Evolutionary conservation across 2,113 vertebrate genomes (phyloP), one percentile per base, ranked within the genome.

Genomic region (Melanerpes formicivorus): DNA sequence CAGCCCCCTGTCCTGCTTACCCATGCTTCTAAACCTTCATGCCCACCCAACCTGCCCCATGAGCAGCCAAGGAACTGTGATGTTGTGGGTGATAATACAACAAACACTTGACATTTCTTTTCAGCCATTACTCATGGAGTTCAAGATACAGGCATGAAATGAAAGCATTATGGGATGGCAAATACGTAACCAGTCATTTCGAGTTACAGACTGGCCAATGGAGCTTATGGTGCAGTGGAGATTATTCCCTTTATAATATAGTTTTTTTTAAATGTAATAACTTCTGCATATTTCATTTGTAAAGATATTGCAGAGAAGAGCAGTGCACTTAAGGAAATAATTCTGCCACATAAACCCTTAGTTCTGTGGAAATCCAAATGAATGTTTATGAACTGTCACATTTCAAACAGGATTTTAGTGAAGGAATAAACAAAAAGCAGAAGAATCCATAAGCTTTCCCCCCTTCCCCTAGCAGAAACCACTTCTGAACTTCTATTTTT

Each of bases 381-480:
- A 76, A 46, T 46, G 26, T 37, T 72, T 67, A 56, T 63, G 54
- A 77, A 16, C n/a, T 29, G 71, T 26, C 42, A 56, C 6, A 22
- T 64, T 74, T 91, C 34, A 34, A 74, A 74, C 19, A 67, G 30
- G 42, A 34, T 52, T 77, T 88, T 62, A 81, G 23, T 4, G 34
- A 25, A 74, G 26, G 21, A 81, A 91, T 63, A 84, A 85, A 23
- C 1, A 69, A 76, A 58, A 69, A 72, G 23, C 48, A 52, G 52
- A 63, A 72, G 30, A 80, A 60, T 32, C 26, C 5, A 10, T 58
- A 55, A 32, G 5, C 4, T 23, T 4, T 14, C 26, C 12, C 21
- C 6, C 7, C 21, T 14, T 2, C 6, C 17, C 17, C 2, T 15
- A 50, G 11, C 8, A 32, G 52, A 30, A 14, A 32, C 19, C 1